phyloP scores from a whole-genome alignment of 92 coral and sea anemone genomes.

The Heliopora coerulea region DNA sequence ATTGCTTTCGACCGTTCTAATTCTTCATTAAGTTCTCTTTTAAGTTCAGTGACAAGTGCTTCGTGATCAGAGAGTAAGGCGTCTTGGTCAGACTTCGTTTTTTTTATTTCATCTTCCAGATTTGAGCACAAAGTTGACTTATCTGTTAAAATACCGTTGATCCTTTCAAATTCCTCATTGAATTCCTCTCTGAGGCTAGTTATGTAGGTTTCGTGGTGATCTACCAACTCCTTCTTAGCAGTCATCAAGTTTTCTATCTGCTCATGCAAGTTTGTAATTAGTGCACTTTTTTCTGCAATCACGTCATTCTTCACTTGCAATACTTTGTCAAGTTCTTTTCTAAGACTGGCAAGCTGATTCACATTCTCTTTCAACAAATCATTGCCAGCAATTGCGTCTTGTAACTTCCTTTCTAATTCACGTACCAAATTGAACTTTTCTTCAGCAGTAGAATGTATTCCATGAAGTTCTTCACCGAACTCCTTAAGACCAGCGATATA shows the following conservation, averaged over 20 bases:
- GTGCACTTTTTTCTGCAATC: conserved; percentile 41
- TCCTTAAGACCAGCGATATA: neutral
- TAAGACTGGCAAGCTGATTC: conserved; percentile 57
- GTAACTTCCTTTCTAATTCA: neutral
- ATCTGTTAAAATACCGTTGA: neutral
- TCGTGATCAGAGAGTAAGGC: neutral
- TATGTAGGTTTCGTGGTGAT: neutral
- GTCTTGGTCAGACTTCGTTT: neutral
- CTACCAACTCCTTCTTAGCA: neutral
- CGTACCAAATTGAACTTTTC: neutral
- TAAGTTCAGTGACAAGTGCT: neutral
- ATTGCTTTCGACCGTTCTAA: neutral
- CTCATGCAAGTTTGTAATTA: neutral
- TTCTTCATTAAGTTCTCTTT: neutral
- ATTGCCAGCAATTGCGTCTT: neutral
- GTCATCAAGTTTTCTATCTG: neutral
- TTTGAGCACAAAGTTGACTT: neutral
- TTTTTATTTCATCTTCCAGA: neutral
- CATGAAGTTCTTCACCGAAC: neutral
- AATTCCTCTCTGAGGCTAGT: neutral
- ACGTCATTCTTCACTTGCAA: conserved; percentile 56
- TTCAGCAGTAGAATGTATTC: neutral
- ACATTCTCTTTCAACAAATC: conserved; percentile 49
- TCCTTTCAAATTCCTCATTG: neutral
- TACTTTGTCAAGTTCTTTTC: conserved; percentile 47